Percentiles rank a stretch among this genome's conserved stretches.
These are phyloP conservation scores for Albula goreensis DNA, from an alignment of 2,113 vertebrate genomes.

Conservation along the genomic window DNA sequence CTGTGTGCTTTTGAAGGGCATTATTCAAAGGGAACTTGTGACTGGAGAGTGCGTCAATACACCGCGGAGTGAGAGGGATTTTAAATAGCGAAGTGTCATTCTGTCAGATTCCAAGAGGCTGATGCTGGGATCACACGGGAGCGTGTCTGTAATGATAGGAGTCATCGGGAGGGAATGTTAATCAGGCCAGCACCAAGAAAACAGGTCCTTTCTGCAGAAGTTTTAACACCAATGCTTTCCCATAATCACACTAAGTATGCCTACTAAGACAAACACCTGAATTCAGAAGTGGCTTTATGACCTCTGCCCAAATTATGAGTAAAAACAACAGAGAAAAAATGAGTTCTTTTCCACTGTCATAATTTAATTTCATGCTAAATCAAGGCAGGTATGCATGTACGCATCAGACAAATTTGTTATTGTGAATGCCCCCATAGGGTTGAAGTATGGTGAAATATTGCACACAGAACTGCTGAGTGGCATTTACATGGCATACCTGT, in stretches of 20 bases:
- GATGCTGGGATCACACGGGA: neutral
- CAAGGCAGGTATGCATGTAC: no score
- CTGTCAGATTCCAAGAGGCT: neutral
- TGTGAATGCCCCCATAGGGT: no score
- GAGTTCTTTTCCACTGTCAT: no score
- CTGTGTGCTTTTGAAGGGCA: slow-evolving; percentile 5
- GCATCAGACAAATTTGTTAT: no score
- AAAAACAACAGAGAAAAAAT: no score
- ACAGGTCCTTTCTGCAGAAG: neutral
- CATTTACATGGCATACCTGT: no score
- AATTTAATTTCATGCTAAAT: no score
- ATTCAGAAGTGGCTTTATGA: no score
- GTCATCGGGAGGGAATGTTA: slow-evolving; percentile 9
- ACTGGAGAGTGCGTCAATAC: neutral
- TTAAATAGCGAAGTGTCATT: neutral
- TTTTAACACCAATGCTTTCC: neutral
- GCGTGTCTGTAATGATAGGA: neutral
- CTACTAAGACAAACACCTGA: neutral
- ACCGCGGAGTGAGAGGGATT: neutral
- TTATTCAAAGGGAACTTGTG: neutral
- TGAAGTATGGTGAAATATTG: no score
- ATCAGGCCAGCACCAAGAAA: neutral
- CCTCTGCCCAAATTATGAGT: no score
- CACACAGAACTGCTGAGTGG: no score
- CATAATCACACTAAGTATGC: neutral